Conservation (phyloP, 2,888 invertebrate species). For the Phaedon cochleariae region DNA sequence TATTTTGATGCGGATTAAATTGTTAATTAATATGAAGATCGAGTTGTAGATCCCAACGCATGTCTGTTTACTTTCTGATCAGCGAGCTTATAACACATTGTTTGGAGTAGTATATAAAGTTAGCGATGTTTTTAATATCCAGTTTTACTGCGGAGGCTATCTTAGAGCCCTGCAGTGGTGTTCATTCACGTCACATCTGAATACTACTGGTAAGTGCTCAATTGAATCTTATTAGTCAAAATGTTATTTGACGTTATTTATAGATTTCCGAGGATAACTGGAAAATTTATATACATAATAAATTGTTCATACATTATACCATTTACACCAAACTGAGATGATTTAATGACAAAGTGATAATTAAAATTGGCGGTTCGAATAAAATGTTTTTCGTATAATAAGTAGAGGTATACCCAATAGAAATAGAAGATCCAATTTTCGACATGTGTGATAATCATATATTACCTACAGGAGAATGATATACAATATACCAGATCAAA, state of each 20-base stretch:
- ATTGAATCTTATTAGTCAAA: neutral
- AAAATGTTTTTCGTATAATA: neutral
- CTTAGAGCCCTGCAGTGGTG: constrained; percentile 55
- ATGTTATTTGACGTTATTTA: neutral
- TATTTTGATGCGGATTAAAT: constrained; percentile 45
- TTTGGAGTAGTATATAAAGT: constrained; percentile 55
- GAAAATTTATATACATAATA: neutral
- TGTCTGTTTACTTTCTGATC: constrained; percentile 56
- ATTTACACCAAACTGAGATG: neutral
- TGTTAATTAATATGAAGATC: constrained; percentile 44
- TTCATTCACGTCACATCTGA: constrained; percentile 48
- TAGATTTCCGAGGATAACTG: neutral
- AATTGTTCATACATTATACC: neutral
- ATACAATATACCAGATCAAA: no score
- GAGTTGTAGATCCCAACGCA: constrained; percentile 46
- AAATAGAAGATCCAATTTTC: no score
- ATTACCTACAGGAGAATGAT: no score
- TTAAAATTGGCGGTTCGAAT: neutral
- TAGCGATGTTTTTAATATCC: constrained; percentile 51
- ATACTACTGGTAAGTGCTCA: constrained; percentile 49
- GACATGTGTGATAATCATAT: neutral
- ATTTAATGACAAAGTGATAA: neutral
- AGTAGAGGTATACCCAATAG: no score
- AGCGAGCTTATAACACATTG: constrained; percentile 53
- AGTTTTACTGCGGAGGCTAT: constrained; percentile 56